phyloP scores from a whole-genome alignment of 2,888 invertebrate genomes.

The Thereva unica region DNA sequence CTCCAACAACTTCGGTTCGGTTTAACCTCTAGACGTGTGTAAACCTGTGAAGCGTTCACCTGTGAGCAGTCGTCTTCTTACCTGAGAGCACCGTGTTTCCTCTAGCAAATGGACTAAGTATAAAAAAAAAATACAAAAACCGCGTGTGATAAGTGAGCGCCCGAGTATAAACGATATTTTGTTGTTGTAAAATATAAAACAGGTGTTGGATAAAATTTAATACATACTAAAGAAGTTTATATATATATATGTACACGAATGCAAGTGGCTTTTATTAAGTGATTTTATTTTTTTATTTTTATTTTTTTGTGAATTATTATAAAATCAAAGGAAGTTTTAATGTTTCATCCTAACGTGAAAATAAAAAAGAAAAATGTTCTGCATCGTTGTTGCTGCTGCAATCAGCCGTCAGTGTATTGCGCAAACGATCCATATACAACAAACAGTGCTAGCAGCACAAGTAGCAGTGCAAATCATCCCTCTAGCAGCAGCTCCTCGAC shows the following conservation, averaged over 20 bases:
- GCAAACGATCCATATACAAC: conserved; percentile 16
- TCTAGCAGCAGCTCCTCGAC: conserved; percentile 42
- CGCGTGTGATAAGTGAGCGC: no score
- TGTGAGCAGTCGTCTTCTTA: no score
- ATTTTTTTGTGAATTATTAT: conserved; percentile 6
- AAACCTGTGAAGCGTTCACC: no score
- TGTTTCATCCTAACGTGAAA: conserved; percentile 59
- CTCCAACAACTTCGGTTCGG: conserved; percentile 22
- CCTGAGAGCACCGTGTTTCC: no score
- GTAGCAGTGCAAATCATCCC: conserved; percentile 39
- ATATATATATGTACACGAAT: background rate
- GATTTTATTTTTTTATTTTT: conserved; percentile 8
- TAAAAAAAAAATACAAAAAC: no score
- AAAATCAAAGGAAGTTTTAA: conserved; percentile 47
- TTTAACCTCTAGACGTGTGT: no score
- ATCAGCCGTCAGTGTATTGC: conserved; percentile 20
- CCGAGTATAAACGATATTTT: background rate
- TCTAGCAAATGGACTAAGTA: no score
- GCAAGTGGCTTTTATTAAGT: no score
- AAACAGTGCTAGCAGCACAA: background rate
- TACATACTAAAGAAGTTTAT: conserved; percentile 1
- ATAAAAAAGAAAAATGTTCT: conserved; percentile 55
- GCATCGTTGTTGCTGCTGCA: conserved; percentile 41
- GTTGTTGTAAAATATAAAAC: background rate
- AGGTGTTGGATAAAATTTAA: background rate